Evolutionary conservation across 2,797 vertebrate genomes (phyloP).

Genomic region (Thaleichthys pacificus): DNA sequence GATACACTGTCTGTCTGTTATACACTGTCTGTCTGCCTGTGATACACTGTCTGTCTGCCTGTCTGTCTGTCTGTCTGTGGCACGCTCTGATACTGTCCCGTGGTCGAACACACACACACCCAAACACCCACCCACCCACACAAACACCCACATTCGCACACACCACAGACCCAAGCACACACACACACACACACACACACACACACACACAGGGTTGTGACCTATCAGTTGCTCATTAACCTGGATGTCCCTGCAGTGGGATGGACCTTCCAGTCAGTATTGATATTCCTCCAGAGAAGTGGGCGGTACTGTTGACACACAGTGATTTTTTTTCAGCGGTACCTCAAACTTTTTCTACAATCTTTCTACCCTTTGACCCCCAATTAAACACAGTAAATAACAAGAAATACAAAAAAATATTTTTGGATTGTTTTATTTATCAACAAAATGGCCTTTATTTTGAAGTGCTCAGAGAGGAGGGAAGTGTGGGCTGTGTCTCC

Average conservation of each 20-base stretch:
- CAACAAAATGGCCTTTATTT: background rate
- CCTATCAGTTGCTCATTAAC: slow-evolving; percentile 51
- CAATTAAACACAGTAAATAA: background rate
- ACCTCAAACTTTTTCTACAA: too few species aligned
- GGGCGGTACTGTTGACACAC: background rate
- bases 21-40: too few species aligned
- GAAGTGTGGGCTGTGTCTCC: background rate
- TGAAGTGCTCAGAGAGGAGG: background rate
- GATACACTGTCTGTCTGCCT: too few species aligned
- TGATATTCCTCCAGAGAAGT: background rate
- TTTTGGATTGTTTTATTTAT: slow-evolving; percentile 26
- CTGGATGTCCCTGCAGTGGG: slow-evolving; percentile 22
- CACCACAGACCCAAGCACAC: slow-evolving; percentile 50
- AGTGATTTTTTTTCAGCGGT: too few species aligned
- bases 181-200: background rate
- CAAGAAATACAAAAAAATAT: slow-evolving; percentile 2
- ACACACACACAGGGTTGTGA: slow-evolving; percentile 18
- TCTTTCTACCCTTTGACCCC: too few species aligned
- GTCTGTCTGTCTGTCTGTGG: too few species aligned
- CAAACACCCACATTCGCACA: background rate
- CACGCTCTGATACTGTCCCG: too few species aligned
- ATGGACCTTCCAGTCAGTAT: background rate
- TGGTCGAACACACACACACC: too few species aligned
- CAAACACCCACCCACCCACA: background rate
- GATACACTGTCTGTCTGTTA: too few species aligned